A percentile compares a stretch with the other conserved stretches of the same genome.
Conservation (phyloP, 1,140 invertebrate genomes). For the Lepidostoma basale region DNA sequence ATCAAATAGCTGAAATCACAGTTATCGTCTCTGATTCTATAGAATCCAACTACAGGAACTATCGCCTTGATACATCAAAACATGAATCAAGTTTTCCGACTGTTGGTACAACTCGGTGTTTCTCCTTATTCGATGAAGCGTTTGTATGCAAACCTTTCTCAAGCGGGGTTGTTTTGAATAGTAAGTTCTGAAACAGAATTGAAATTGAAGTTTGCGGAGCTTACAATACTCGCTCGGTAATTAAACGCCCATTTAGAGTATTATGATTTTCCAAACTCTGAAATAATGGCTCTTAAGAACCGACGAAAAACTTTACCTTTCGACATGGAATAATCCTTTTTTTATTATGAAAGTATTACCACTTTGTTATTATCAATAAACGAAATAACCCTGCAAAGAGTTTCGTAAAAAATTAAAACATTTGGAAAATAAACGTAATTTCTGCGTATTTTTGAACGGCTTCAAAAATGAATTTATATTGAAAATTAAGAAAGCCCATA, state of each 20-base stretch:
- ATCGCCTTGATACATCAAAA: neutral
- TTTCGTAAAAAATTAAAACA: too few species aligned
- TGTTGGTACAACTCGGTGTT: too few species aligned
- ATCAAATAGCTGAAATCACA: constrained; percentile 2
- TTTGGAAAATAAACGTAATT: too few species aligned
- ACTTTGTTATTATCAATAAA: too few species aligned
- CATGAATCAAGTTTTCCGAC: neutral
- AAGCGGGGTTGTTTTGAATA: neutral
- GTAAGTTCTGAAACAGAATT: constrained; percentile 21
- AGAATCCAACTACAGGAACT: neutral
- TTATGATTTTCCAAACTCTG: constrained; percentile 14
- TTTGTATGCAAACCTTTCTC: neutral
- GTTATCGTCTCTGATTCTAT: neutral
- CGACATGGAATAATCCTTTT: too few species aligned
- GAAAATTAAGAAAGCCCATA: too few species aligned
- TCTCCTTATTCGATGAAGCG: too few species aligned
- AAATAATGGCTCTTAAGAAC: constrained; percentile 6
- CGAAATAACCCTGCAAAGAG: too few species aligned
- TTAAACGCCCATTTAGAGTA: constrained; percentile 17
- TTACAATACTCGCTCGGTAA: constrained; percentile 22
- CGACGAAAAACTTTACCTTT: constrained; percentile 7
- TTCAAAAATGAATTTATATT: too few species aligned
- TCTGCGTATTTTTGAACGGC: too few species aligned
- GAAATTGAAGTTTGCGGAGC: constrained; percentile 11
- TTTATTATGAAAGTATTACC: too few species aligned